These are phyloP conservation scores for Heliothis subflexa DNA, from an alignment of 1,140 invertebrate species.

Conservation along the genomic window DNA sequence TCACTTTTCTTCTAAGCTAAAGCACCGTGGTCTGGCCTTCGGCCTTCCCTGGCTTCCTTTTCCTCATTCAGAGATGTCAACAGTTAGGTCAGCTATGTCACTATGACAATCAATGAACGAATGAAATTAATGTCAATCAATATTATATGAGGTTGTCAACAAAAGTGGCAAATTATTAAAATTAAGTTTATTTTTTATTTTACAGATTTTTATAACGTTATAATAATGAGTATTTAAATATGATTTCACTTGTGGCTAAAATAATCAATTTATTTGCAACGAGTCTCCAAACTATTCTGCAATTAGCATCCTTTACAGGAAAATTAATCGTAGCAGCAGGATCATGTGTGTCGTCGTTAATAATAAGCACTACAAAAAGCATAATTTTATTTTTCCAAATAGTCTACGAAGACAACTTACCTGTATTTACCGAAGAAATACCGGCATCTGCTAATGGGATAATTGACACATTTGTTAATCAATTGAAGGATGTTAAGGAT, in stretches of 20 bases:
- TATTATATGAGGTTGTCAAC: no score
- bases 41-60: no score
- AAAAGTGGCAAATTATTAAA: no score
- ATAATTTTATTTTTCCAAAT: slow-evolving; percentile 73
- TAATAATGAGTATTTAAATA: slow-evolving; percentile 54
- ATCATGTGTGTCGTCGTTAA: slow-evolving; percentile 56
- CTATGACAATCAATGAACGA: no score
- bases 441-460: slow-evolving; percentile 63
- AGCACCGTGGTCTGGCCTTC: no score
- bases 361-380: slow-evolving; percentile 58
- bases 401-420: slow-evolving; percentile 79
- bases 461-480: slow-evolving; percentile 56
- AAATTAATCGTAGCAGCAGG: slow-evolving; percentile 69
- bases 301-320: slow-evolving; percentile 69
- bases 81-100: no score
- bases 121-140: no score
- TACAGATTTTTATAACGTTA: background rate
- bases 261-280: slow-evolving; percentile 67
- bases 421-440: slow-evolving; percentile 76
- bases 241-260: slow-evolving; percentile 76
- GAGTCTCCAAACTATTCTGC: slow-evolving; percentile 62
- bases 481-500: slow-evolving; percentile 59
- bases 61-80: no score
- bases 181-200: no score
- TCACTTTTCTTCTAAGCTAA: no score